Evolutionary conservation across 2,113 vertebrate genomes (phyloP).

Genomic region (Oceanodroma tethys): DNA sequence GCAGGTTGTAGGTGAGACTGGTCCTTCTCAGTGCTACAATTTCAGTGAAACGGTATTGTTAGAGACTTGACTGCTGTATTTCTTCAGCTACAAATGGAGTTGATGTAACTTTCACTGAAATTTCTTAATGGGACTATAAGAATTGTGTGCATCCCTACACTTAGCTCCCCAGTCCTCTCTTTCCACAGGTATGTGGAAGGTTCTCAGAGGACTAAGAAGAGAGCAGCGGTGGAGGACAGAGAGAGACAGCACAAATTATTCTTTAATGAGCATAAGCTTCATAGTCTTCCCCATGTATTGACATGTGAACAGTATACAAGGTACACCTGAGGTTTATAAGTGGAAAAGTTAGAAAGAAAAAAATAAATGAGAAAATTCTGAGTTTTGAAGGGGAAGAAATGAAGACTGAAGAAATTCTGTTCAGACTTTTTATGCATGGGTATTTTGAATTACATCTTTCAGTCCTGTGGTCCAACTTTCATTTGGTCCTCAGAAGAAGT

Average conservation of each 20-base stretch:
- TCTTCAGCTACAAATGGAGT: neutral
- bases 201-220: neutral
- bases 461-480: neutral
- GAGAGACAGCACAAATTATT: neutral
- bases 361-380: neutral
- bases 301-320: neutral
- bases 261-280: neutral
- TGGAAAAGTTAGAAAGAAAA: neutral
- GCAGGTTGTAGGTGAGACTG: neutral
- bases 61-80: neutral
- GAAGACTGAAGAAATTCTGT: neutral
- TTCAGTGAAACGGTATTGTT: neutral
- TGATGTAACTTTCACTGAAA: neutral
- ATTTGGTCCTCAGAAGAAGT: neutral
- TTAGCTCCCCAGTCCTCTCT: neutral
- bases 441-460: neutral
- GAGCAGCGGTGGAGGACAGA: neutral
- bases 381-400: neutral
- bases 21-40: neutral
- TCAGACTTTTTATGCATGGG: neutral
- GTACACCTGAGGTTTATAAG: neutral
- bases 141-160: neutral
- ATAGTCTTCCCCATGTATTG: neutral
- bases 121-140: neutral
- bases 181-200: neutral